Conservation (phyloP, 2,113 vertebrate genomes). For the Chascanopsetta lugubris region DNA sequence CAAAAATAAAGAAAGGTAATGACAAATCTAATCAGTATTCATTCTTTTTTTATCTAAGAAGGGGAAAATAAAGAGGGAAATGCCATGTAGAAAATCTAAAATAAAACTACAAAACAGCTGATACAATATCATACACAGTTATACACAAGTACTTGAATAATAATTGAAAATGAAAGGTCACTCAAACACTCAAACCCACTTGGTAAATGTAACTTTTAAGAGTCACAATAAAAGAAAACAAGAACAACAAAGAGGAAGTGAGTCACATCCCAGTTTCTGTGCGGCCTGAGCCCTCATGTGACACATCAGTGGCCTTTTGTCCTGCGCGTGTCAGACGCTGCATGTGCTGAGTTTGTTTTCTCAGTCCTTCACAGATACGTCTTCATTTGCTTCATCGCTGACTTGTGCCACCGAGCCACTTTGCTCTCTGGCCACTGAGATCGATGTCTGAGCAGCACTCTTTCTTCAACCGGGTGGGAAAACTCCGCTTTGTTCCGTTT, state of each 20-base stretch:
- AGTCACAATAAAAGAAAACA: background rate
- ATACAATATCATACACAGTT: background rate
- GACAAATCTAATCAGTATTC: too few relatives aligned
- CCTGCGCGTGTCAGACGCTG: background rate
- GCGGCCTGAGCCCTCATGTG: constrained; percentile 19
- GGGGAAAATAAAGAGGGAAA: too few relatives aligned
- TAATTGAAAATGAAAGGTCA: background rate
- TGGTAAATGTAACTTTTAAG: background rate
- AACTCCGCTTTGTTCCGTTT: background rate
- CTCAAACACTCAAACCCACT: background rate
- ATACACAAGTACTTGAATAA: background rate
- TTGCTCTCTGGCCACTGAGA: constrained; percentile 5
- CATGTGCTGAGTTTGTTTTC: constrained; percentile 12
- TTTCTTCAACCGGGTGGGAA: background rate
- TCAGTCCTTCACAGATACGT: background rate
- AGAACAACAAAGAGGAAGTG: constrained; percentile 15
- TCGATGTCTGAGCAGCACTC: constrained; percentile 2
- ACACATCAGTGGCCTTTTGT: constrained; percentile 20
- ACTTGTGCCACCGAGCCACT: background rate
- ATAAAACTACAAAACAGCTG: too few relatives aligned
- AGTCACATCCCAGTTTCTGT: background rate
- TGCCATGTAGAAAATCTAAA: too few relatives aligned
- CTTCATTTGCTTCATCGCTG: constrained; percentile 30
- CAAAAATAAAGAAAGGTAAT: too few relatives aligned
- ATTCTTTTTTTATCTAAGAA: too few relatives aligned